These are phyloP conservation scores for Baccha elongata DNA, from an alignment of 2,888 invertebrate genomes.

Conservation along the genomic window DNA sequence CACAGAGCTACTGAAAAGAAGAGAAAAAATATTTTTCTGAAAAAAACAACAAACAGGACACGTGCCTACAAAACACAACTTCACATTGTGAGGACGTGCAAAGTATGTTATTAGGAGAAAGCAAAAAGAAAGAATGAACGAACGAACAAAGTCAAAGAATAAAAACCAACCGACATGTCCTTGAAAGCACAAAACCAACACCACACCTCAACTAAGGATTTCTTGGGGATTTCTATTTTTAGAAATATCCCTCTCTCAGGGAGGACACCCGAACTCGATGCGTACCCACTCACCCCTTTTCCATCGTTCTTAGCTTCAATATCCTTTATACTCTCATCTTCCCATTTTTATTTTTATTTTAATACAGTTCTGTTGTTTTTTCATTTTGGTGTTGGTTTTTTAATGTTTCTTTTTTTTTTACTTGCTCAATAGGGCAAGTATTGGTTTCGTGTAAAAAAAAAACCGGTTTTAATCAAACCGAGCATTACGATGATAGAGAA, in stretches of 20 bases:
- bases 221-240: conserved; percentile 59
- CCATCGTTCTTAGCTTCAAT: conserved; percentile 13
- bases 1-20: conserved; percentile 1
- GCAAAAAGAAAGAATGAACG: conserved; percentile 4
- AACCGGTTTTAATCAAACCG: too few relatives aligned
- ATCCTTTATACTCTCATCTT: conserved; percentile 32
- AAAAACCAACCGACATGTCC: conserved; percentile 50
- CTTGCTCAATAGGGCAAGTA: too few relatives aligned
- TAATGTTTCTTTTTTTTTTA: not conserved
- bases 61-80: conserved; percentile 29
- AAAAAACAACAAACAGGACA: conserved; percentile 26
- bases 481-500: too few relatives aligned
- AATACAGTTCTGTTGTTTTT: conserved; percentile 25
- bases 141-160: conserved; percentile 22
- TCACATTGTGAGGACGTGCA: conserved; percentile 39
- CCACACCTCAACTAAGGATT: conserved; percentile 18
- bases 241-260: conserved; percentile 56
- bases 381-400: conserved; percentile 13
- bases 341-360: conserved; percentile 17
- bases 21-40: conserved; percentile 8
- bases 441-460: too few relatives aligned
- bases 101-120: conserved; percentile 47
- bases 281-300: too few relatives aligned
- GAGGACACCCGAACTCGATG: conserved; percentile 15
- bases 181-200: conserved; percentile 42